Evolutionary conservation across 2,797 vertebrate species (phyloP).

Genomic region (Sternotherus odoratus): DNA sequence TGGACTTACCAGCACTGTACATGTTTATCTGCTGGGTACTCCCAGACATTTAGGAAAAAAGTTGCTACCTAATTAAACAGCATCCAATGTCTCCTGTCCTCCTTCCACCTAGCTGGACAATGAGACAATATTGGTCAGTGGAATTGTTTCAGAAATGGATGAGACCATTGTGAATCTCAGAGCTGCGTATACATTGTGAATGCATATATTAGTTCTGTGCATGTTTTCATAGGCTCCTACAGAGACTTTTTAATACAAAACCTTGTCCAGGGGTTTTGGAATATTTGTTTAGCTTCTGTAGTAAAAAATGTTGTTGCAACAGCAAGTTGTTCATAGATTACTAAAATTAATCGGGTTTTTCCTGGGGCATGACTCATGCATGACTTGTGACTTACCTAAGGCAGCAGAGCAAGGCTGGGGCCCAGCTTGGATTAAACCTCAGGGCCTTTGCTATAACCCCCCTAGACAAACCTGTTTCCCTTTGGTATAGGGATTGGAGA

Average conservation of each 20-base stretch:
- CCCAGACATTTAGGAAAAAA: too few relatives aligned
- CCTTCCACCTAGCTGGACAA: neutral
- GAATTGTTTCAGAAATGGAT: constrained; percentile 16
- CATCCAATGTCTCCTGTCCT: too few relatives aligned
- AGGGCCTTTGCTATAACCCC: neutral
- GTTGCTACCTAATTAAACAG: too few relatives aligned
- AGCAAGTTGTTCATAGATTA: neutral
- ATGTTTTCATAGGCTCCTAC: neutral
- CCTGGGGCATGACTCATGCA: neutral
- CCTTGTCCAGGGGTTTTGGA: neutral
- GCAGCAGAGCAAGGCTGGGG: too few relatives aligned
- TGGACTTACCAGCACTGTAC: too few relatives aligned
- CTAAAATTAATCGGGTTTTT: neutral
- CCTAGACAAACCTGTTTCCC: neutral
- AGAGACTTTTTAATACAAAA: neutral
- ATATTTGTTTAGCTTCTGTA: neutral
- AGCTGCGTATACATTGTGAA: neutral
- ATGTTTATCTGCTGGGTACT: too few relatives aligned
- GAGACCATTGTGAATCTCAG: neutral
- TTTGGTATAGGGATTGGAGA: neutral
- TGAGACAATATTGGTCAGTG: neutral
- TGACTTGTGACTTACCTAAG: neutral
- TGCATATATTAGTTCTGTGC: neutral
- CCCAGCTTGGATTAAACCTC: neutral
- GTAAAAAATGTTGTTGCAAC: neutral